phyloP scores from a whole-genome alignment of 2,113 vertebrate species.

The Polypterus bichir region DNA sequence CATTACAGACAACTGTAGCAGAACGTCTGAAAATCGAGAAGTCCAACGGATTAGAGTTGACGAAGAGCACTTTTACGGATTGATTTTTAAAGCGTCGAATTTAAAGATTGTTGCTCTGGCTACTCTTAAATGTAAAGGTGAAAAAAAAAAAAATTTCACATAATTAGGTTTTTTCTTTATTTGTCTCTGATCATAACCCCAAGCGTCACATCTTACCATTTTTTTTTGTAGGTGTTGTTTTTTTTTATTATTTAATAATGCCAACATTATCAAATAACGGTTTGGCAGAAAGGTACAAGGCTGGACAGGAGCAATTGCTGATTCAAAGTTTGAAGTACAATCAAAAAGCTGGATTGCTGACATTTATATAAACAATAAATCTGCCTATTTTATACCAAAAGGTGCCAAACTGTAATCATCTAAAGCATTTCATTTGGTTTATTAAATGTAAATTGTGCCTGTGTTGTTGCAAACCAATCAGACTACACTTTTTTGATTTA shows the following conservation, averaged over 20 bases:
- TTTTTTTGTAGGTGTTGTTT: background rate
- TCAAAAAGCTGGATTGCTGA: constrained; percentile 4
- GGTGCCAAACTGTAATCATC: constrained; percentile 77
- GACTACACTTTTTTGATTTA: constrained; percentile 16
- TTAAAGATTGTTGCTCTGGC: constrained; percentile 4
- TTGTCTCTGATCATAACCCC: no score
- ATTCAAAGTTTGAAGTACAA: background rate
- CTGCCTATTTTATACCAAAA: constrained; percentile 53
- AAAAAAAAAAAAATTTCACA: no score
- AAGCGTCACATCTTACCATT: background rate
- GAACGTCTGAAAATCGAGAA: no score
- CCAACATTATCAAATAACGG: background rate
- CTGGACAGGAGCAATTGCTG: background rate
- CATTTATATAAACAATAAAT: constrained; percentile 39
- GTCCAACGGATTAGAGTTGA: no score
- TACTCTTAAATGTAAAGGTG: no score
- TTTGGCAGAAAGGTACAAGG: background rate
- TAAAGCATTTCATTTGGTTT: constrained; percentile 45
- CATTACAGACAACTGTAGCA: background rate
- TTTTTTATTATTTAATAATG: background rate
- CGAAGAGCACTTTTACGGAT: background rate
- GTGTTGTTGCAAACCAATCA: constrained; percentile 42
- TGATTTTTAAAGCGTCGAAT: background rate
- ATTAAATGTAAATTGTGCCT: constrained; percentile 54
- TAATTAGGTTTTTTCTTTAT: no score